These are phyloP conservation scores for Heliornis fulica DNA, from an alignment of 2,113 vertebrate species.

Conservation along the genomic window DNA sequence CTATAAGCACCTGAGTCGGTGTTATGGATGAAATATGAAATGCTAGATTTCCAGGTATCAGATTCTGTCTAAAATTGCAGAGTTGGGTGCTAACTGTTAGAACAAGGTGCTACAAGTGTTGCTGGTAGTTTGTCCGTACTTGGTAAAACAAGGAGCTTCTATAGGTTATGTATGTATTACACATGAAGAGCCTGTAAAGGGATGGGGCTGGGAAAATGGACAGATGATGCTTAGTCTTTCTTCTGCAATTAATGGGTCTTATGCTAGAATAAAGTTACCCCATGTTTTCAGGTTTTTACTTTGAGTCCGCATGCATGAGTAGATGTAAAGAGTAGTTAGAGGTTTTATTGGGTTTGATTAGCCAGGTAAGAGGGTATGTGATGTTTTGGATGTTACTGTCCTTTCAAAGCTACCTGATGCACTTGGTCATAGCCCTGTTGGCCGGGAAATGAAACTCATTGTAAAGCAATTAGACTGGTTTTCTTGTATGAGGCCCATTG, in stretches of 20 bases:
- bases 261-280: not conserved
- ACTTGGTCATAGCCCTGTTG: not conserved
- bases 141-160: not conserved
- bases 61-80: not conserved
- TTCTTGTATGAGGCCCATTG: not conserved
- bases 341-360: too few relatives aligned
- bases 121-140: not conserved
- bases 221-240: not conserved
- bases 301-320: not conserved
- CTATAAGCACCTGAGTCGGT: not conserved
- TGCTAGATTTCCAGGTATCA: not conserved
- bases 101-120: not conserved
- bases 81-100: not conserved
- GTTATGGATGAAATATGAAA: accelerated
- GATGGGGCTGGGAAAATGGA: not conserved
- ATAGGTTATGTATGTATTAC: accelerated
- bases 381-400: not conserved
- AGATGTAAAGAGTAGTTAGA: not conserved
- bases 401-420: not conserved
- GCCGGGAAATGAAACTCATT: not conserved
- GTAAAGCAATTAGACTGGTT: not conserved
- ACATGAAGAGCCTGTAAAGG: not conserved
- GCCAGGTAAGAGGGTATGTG: accelerated
- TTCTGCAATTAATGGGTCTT: not conserved
- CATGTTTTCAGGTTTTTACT: not conserved